Base-by-base conservation (phyloP, 2,113 vertebrate species). In the Monopterus albus region DNA sequence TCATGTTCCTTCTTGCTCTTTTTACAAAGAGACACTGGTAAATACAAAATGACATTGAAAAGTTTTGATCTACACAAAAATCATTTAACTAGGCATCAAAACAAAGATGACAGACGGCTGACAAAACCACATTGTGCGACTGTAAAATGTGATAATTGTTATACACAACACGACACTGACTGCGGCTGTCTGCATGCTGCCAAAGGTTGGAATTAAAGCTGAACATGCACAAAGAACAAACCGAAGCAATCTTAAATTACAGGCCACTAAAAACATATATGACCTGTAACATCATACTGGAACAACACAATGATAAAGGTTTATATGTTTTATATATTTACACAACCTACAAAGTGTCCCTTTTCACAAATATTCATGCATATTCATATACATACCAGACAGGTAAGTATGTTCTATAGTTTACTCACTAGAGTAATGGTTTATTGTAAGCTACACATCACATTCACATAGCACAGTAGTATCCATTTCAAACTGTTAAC, bases 71-170 rank as follows among this genome's bases (percentile, higher is more conserved):
- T 13, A 12, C 0, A 49, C 15, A 40, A 21, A 71, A 1, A 66
- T 14, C 1, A 25, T 42, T 13, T 12, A 53, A 35, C 18, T 12
- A 53, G 33, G 14, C 33, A 42, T 56, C 13, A 17, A 35, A 49
- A 60, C 20, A 2, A 31, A 6, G 20, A 23, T 35, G 58, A 35
- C 13, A 45, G 20, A 61, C 47, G 31, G 40, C 28, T 67, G 49
- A 64, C 46, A 26, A 59, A 53, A 64, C 38, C 42, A 56, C 6
- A 15, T 15, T 50, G 51, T 29, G 25, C 28, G 21, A 38, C 5
- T 39, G 29, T 39, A 45, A 67, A 79, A 63, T 68, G 17, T 43
- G n/a, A 72, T 56, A 33, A 45, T 25, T 56, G 25, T 64, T n/a
- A 49, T 45, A 15, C 17, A 70, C 23, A 45, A 53, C 6, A 3